Evolutionary conservation across 2,113 vertebrate species (phyloP), one percentile per base, ranked within the genome.

Genomic region (Scophthalmus maximus): DNA sequence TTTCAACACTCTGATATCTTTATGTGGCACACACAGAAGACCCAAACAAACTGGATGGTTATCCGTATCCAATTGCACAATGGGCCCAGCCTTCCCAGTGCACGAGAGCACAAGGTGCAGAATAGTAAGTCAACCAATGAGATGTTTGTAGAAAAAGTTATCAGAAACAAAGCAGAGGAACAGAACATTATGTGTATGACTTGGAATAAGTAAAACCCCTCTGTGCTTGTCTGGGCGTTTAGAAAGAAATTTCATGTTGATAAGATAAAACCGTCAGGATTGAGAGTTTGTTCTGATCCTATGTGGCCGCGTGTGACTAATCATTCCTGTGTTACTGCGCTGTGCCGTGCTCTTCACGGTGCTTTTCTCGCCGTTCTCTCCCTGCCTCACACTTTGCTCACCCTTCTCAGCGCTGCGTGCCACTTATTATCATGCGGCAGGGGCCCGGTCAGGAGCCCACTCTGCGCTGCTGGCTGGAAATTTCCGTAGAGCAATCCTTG

Each of bases 401-500:
- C 64, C 25, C 55, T 18, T 63, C 78, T 79, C 74, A 60, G 27
- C 25, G 0, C 56, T 63, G 42, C 56, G 63, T 30, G 47, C 11
- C 47, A 51, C 78, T 84, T 71, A 76, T 90, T 86, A 79, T 86
- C 74, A 82, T 74, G 61, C 79, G 75, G 71, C 36, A 1, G 15
- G 8, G 10, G 44, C 63, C 65, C 40, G 44, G 74, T 70, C 40
- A 64, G 36, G 40, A 64, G 66, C 57, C 78, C 2, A 34, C 76
- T 50, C 80, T 69, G 29, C 12, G 11, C 53, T 69, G 69, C 73
- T 78, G 73, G 69, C 67, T 87, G 91, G 86, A 91, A 90, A 89
- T 92, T 93, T 91, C 91, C 81, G 68, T 89, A 82, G 70, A 85
- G 85, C 84, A 89, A 81, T 87, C 78, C 51, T 64, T 73, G 84